Conservation (phyloP, 2,113 vertebrate species). For the Anoplopoma fimbria region DNA sequence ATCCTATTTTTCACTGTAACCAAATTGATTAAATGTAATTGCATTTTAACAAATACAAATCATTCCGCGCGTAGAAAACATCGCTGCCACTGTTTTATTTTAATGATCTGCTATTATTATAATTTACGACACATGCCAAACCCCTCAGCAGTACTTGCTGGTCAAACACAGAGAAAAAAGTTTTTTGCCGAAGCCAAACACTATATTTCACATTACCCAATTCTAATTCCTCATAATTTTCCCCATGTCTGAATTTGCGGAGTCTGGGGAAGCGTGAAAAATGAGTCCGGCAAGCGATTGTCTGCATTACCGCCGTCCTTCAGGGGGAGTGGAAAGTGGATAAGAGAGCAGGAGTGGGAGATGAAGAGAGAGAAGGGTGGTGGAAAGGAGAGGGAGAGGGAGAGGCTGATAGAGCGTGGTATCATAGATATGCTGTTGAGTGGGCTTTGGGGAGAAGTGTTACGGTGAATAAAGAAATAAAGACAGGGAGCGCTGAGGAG, state of each 20-base stretch:
- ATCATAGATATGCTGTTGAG: conserved; percentile 61
- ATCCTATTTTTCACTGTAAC: conserved; percentile 70
- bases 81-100: conserved; percentile 58
- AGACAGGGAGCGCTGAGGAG: conserved; percentile 60
- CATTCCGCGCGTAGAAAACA: conserved; percentile 41
- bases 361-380: background rate
- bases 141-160: conserved; percentile 29
- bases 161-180: conserved; percentile 42
- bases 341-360: conserved; percentile 31
- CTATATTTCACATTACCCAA: conserved; percentile 50
- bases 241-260: conserved; percentile 36
- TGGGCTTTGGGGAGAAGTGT: conserved; percentile 65
- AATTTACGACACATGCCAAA: conserved; percentile 64
- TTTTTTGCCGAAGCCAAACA: conserved; percentile 21
- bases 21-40: conserved; percentile 78
- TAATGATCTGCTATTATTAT: conserved; percentile 67
- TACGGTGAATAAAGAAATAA: conserved; percentile 56
- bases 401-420: conserved; percentile 40
- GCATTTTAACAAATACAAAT: conserved; percentile 79
- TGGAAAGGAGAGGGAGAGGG: conserved; percentile 16
- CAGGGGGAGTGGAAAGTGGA: conserved; percentile 33
- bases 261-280: conserved; percentile 56
- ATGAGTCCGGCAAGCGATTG: conserved; percentile 38
- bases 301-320: conserved; percentile 46
- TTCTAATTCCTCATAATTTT: conserved; percentile 75